These are phyloP conservation scores for Tolypeutes matacus DNA, from an alignment of 2,797 vertebrate genomes.

Conservation along the genomic window DNA sequence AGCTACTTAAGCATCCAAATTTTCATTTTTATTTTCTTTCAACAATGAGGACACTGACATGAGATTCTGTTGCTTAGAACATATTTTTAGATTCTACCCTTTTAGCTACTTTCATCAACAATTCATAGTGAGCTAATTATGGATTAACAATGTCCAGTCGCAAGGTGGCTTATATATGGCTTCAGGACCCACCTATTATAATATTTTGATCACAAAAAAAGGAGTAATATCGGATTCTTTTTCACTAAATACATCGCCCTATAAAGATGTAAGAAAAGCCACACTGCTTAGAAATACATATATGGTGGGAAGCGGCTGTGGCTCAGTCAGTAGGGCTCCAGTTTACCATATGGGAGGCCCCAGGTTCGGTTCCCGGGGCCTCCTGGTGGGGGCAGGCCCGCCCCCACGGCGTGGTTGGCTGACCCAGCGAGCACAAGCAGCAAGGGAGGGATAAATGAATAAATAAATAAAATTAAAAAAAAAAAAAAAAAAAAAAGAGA, in stretches of 20 bases:
- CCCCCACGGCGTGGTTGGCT: too few relatives aligned
- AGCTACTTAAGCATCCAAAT: constrained; percentile 36
- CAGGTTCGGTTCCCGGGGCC: too few relatives aligned
- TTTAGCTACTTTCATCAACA: constrained; percentile 72
- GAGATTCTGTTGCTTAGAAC: constrained; percentile 54
- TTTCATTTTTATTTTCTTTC: constrained; percentile 61
- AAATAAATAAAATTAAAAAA: too few relatives aligned
- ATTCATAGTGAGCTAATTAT: constrained; percentile 61
- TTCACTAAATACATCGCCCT: constrained; percentile 5
- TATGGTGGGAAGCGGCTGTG: too few relatives aligned
- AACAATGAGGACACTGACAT: constrained; percentile 40
- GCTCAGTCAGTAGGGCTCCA: too few relatives aligned
- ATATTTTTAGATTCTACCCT: constrained; percentile 64
- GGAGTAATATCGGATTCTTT: neutral
- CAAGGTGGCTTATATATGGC: neutral
- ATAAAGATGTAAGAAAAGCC: constrained; percentile 18
- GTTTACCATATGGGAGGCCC: too few relatives aligned
- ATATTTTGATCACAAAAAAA: constrained; percentile 52
- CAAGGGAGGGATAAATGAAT: too few relatives aligned
- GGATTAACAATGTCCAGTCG: constrained; percentile 49
- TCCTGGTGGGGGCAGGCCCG: too few relatives aligned
- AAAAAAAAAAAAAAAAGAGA: too few relatives aligned
- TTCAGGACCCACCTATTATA: constrained; percentile 17
- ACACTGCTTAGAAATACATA: constrained; percentile 2
- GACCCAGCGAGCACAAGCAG: too few relatives aligned